Evolutionary conservation across 1,140 invertebrate genomes (phyloP), one percentile per base, ranked within the genome.

Genomic region (Musca domestica): DNA sequence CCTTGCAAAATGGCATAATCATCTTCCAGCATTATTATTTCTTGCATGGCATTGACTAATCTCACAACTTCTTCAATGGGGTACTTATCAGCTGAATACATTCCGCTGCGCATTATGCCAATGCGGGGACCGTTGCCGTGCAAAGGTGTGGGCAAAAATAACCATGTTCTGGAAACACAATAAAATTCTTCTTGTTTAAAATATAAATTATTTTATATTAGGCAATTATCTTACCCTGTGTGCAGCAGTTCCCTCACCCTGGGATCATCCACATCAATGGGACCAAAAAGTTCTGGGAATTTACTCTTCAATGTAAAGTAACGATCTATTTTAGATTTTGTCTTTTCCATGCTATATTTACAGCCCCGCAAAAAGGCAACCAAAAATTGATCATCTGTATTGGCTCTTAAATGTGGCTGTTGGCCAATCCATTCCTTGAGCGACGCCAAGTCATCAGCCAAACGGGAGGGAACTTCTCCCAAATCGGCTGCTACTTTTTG

Each of bases 331-430:
- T 88, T 88, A 70, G 84, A 76, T 76, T 89, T 89, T 10, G 84
- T 84, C 71, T 82, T 82, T 74, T 88, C 86, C 67, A 88, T 74
- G 70, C 86, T 88, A 74, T 86, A 88, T 78, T 90, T 90, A 70
- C 85, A 86, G 46, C 88, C 86, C 17, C 88, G 81, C 34, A 90
- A 76, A 76, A 88, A 87, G 58, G 81, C 82, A 22, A 86, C 69
- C 14, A 89, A 69, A 78, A 85, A 86, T 74, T 86, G 85, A 71
- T 88, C 86, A 73, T 86, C 87, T 82, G 48, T 61, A 27, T 67
- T 49, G 6, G 67, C 67, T 2, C 34, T 64, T 19, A 88, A 77
- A 76, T 88, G 86, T 0, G 85, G 84, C 71, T 88, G 86, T 75
- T 88, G 86, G 12, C 82, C 72, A n/a, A 88, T 78, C 87, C 88